Evolutionary conservation across 2,888 invertebrate genomes (phyloP).

Genomic region (Hanleya hanleyi): DNA sequence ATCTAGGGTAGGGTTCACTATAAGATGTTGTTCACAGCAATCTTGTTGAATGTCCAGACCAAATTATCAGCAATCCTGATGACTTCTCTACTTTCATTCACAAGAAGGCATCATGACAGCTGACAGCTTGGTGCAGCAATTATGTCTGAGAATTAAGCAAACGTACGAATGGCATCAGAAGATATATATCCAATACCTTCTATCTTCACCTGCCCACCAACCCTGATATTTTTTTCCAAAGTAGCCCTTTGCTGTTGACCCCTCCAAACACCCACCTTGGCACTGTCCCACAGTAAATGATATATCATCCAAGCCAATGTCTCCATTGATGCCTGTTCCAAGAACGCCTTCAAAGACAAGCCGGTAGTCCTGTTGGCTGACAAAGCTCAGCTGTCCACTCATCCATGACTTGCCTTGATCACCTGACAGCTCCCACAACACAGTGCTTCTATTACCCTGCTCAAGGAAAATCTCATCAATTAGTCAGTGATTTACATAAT

Average conservation of each 20-base stretch:
- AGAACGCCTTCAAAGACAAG: slow-evolving; percentile 48
- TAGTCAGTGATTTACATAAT: too few relatives aligned
- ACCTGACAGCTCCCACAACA: slow-evolving; percentile 45
- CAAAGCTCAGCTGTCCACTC: slow-evolving; percentile 55
- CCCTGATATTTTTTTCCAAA: too few relatives aligned
- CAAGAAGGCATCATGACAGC: slow-evolving; percentile 22
- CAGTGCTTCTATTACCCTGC: background rate
- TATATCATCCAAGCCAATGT: slow-evolving; percentile 63
- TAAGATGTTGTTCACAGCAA: too few relatives aligned
- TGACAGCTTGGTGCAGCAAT: too few relatives aligned
- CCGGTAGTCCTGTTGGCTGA: slow-evolving; percentile 45
- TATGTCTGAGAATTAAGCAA: too few relatives aligned
- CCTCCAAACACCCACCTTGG: slow-evolving; percentile 56
- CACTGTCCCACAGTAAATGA: slow-evolving; percentile 49
- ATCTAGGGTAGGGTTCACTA: too few relatives aligned
- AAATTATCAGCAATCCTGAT: background rate
- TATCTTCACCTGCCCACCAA: too few relatives aligned
- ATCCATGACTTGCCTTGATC: slow-evolving; percentile 40
- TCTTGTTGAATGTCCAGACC: too few relatives aligned
- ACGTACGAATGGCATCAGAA: too few relatives aligned
- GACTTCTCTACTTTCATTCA: slow-evolving; percentile 3
- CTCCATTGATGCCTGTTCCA: slow-evolving; percentile 43
- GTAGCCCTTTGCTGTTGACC: too few relatives aligned
- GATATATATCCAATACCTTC: too few relatives aligned
- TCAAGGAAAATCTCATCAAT: too few relatives aligned